phyloP scores from a whole-genome alignment of 1,140 invertebrate genomes.

The Zaprionus lachaisei region DNA sequence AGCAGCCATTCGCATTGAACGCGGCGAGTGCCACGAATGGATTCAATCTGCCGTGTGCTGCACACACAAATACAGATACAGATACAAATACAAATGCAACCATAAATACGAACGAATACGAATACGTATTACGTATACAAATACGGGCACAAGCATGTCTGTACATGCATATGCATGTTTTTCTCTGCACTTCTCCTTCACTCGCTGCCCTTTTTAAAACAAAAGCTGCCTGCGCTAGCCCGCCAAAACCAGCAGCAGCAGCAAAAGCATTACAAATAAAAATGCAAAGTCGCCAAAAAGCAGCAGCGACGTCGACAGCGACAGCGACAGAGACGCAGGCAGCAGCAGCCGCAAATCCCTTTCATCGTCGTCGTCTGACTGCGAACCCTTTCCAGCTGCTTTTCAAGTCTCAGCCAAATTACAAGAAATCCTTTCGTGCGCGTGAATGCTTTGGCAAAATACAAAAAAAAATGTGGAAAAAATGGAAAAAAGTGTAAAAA shows the following conservation, averaged over 20 bases:
- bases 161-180: conserved; percentile 36
- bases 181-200: conserved; percentile 39
- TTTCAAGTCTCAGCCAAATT: conserved; percentile 76
- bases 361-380: conserved; percentile 59
- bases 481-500: conserved; percentile 3
- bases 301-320: conserved; percentile 22
- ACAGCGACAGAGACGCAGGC: conserved; percentile 43
- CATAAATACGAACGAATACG: conserved; percentile 10
- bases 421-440: conserved; percentile 83
- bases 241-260: conserved; percentile 60
- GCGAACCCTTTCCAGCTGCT: conserved; percentile 61
- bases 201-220: conserved; percentile 72
- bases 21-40: conserved; percentile 53
- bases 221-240: conserved; percentile 67
- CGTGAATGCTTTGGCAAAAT: conserved; percentile 74
- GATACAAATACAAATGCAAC: conserved; percentile 20
- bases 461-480: conserved; percentile 16
- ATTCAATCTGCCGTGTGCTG: conserved; percentile 68
- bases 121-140: background rate
- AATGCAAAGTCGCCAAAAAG: conserved; percentile 81
- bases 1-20: conserved; percentile 63
- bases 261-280: conserved; percentile 72
- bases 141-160: conserved; percentile 11
- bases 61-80: conserved; percentile 27
- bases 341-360: conserved; percentile 84